These are phyloP conservation scores for Torymus tubicola DNA, from an alignment of 2,888 invertebrate species.

Conservation along the genomic window DNA sequence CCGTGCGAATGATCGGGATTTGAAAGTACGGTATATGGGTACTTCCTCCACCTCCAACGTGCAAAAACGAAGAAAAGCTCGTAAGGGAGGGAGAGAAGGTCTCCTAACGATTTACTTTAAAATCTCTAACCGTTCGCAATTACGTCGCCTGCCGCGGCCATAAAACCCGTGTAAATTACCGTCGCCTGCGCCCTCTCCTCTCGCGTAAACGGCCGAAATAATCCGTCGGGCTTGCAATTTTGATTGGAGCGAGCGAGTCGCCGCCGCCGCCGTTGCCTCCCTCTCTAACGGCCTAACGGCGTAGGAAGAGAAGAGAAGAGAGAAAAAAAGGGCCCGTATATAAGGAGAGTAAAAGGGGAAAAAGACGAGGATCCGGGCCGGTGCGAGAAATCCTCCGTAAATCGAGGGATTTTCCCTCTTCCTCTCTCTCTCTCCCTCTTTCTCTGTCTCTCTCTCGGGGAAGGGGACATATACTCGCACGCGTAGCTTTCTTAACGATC, in stretches of 20 bases:
- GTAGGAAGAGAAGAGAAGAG: slow-evolving; percentile 2
- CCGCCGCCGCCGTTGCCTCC: background rate
- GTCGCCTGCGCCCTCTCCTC: background rate
- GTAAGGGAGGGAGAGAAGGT: background rate
- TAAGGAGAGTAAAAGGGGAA: background rate
- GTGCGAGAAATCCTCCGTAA: slow-evolving; percentile 46
- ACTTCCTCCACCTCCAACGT: too few relatives aligned
- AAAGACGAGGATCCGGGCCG: slow-evolving; percentile 14
- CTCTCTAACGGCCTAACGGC: background rate
- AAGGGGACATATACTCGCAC: slow-evolving; percentile 32
- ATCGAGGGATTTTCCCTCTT: slow-evolving; percentile 50
- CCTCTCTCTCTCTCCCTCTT: background rate
- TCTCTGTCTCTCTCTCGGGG: background rate
- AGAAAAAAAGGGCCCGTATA: slow-evolving; percentile 17
- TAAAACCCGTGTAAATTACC: slow-evolving; percentile 40
- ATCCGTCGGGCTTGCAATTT: slow-evolving; percentile 41
- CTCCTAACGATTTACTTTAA: slow-evolving; percentile 27
- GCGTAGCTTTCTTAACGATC: slow-evolving; percentile 50
- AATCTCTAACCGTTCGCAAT: slow-evolving; percentile 34
- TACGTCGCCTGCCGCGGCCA: background rate
- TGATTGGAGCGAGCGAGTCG: slow-evolving; percentile 31
- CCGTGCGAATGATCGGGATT: too few relatives aligned
- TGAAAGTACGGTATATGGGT: too few relatives aligned
- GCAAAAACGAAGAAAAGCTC: too few relatives aligned
- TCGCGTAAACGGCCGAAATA: slow-evolving; percentile 28